Conservation (phyloP, 2,888 invertebrate species). For the Toxonevra muliebris region DNA sequence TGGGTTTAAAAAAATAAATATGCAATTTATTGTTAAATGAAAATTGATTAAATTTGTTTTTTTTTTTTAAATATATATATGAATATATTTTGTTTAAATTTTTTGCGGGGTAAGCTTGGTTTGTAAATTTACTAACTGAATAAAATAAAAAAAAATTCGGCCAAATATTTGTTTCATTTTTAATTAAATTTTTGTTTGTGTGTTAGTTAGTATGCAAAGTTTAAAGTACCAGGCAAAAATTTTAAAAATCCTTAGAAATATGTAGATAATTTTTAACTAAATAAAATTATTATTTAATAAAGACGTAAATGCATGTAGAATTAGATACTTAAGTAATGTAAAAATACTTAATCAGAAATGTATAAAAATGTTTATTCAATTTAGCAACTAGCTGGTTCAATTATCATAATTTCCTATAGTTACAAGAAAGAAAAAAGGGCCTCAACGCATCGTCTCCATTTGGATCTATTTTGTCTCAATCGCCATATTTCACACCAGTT, state of each 20-base stretch:
- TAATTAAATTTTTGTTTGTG: background rate
- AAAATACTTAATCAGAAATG: background rate
- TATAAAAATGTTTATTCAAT: too few relatives aligned
- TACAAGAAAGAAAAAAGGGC: too few relatives aligned
- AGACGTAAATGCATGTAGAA: too few relatives aligned
- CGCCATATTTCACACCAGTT: too few relatives aligned
- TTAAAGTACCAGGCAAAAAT: background rate
- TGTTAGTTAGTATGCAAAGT: background rate
- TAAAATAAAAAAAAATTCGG: background rate
- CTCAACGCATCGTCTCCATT: too few relatives aligned
- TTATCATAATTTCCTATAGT: too few relatives aligned
- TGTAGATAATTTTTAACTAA: too few relatives aligned
- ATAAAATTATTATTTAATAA: background rate
- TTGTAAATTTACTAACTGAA: background rate
- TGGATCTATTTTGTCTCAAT: too few relatives aligned
- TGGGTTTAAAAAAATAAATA: slow-evolving; percentile 4
- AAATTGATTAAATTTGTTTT: slow-evolving; percentile 18
- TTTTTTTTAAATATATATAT: slow-evolving; percentile 26
- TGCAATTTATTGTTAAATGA: background rate
- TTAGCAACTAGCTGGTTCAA: too few relatives aligned
- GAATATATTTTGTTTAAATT: slow-evolving; percentile 23
- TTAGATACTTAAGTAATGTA: too few relatives aligned
- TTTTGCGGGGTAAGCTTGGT: slow-evolving; percentile 7
- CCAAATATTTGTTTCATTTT: too few relatives aligned
- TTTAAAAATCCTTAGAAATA: too few relatives aligned